Conservation (phyloP, 2,888 invertebrate species). For the Macropis europaea region DNA sequence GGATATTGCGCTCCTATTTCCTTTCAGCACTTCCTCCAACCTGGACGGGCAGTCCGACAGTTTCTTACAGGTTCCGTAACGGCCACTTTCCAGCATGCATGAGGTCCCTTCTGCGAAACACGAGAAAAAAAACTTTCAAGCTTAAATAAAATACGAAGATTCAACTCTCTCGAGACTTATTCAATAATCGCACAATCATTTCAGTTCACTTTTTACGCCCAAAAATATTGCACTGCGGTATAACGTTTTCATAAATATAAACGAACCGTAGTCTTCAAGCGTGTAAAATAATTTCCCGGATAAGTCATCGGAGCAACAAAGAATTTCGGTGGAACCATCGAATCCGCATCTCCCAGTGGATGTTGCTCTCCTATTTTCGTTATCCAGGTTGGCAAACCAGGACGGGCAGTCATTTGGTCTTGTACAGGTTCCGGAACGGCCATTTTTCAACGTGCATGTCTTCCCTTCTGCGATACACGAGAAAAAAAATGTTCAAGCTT, state of each 20-base stretch:
- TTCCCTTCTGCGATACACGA: constrained; percentile 53
- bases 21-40: constrained; percentile 59
- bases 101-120: constrained; percentile 53
- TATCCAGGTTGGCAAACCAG: constrained; percentile 58
- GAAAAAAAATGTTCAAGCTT: too few species aligned
- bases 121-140: neutral
- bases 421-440: constrained; percentile 63
- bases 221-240: too few species aligned
- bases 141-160: too few species aligned
- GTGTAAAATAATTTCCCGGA: constrained; percentile 36
- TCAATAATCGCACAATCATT: too few species aligned
- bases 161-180: neutral
- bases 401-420: constrained; percentile 65
- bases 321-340: constrained; percentile 77
- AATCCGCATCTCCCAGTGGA: constrained; percentile 80
- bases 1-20: constrained; percentile 51
- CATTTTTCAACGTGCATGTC: constrained; percentile 57
- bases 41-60: constrained; percentile 65
- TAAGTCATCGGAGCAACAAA: constrained; percentile 80
- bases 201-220: too few species aligned
- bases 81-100: constrained; percentile 59
- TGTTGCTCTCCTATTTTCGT: constrained; percentile 49
- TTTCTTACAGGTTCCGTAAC: constrained; percentile 65
- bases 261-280: constrained; percentile 68
- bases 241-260: neutral